Percentiles rank a stretch among this genome's conserved stretches.
These are phyloP conservation scores for Gulo gulo DNA, from an alignment of 2,113 vertebrate species.

Conservation along the genomic window DNA sequence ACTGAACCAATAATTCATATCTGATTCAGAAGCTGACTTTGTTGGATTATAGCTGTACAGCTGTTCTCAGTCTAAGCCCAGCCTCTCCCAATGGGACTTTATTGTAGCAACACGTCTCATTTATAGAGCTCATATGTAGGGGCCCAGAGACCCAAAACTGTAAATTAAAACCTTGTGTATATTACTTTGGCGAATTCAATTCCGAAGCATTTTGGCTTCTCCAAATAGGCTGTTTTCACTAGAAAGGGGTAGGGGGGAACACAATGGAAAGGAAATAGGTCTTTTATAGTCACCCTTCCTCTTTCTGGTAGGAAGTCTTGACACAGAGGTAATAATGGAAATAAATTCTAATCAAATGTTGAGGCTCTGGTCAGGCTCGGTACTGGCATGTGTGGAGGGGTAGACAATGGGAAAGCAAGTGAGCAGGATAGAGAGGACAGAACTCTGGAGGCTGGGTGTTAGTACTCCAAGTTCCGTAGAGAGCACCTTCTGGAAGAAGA, in stretches of 20 bases:
- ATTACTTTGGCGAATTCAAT: conserved; percentile 77
- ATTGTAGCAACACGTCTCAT: conserved; percentile 83
- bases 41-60: conserved; percentile 81
- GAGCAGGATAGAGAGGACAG: neutral
- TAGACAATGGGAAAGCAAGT: neutral
- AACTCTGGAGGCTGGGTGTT: neutral
- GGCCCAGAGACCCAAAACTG: conserved; percentile 80
- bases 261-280: conserved; percentile 80
- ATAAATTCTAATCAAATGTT: conserved; percentile 72
- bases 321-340: conserved; percentile 81
- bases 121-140: conserved; percentile 83
- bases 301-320: conserved; percentile 81
- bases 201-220: conserved; percentile 80
- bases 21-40: conserved; percentile 83
- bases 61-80: conserved; percentile 81
- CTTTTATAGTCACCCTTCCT: conserved; percentile 82
- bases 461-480: neutral
- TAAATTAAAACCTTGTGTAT: conserved; percentile 87
- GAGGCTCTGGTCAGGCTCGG: neutral
- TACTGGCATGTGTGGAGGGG: neutral
- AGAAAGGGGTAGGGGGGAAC: conserved; percentile 18
- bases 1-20: conserved; percentile 84
- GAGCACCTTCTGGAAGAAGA: neutral
- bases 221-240: conserved; percentile 79
- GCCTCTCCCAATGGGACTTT: conserved; percentile 81